These are phyloP conservation scores for Halocynthia aurantium DNA, from an alignment of 23 tunicate species.

Conservation along the genomic window DNA sequence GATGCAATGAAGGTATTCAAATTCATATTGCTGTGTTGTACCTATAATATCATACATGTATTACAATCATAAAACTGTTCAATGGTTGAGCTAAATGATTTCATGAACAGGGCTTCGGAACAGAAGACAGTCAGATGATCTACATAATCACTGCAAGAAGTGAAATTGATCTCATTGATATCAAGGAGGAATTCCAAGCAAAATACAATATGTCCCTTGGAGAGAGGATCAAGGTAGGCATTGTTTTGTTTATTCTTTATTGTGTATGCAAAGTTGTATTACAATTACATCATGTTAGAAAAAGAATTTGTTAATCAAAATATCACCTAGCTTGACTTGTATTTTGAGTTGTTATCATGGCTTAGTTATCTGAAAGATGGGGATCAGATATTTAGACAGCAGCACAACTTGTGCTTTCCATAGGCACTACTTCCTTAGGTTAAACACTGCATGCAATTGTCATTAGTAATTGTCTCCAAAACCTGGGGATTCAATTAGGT, in stretches of 20 bases:
- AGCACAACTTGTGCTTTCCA: too few species aligned
- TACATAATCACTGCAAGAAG: slow-evolving; percentile 68
- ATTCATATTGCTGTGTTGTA: background rate
- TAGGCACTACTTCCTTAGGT: too few species aligned
- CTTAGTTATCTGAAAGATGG: too few species aligned
- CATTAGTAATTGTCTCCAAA: too few species aligned
- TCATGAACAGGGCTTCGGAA: slow-evolving; percentile 35
- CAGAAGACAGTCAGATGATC: slow-evolving; percentile 59
- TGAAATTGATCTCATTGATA: slow-evolving; percentile 65
- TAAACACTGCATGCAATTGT: too few species aligned
- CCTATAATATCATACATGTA: background rate
- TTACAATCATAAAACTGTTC: background rate
- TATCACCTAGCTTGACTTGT: too few species aligned
- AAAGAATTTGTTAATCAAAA: too few species aligned
- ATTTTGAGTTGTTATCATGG: too few species aligned
- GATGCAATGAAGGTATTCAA: slow-evolving; percentile 49
- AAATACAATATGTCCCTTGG: slow-evolving; percentile 8
- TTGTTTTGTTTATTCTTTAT: background rate
- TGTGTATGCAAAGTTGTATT: background rate
- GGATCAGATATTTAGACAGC: too few species aligned
- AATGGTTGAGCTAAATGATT: background rate
- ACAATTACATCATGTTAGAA: too few species aligned
- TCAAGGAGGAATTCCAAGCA: slow-evolving; percentile 56
- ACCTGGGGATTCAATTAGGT: too few species aligned
- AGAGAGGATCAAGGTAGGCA: slow-evolving; percentile 11